Evolutionary conservation across 2,888 invertebrate species (phyloP).

Genomic region (Tillus elongatus): DNA sequence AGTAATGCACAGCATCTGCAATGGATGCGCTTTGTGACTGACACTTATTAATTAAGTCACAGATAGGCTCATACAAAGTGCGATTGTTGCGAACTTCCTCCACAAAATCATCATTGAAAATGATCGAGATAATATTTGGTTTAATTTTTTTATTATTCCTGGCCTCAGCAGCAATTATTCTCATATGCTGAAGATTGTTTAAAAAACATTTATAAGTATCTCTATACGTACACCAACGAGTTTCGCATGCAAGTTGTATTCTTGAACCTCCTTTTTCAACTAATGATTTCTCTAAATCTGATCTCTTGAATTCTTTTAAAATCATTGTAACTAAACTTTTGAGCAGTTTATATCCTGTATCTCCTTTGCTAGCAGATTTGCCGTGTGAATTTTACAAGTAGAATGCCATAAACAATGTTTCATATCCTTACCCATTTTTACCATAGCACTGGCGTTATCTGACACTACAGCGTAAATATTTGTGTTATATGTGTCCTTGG

Average conservation of each 20-base stretch:
- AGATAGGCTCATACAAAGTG: background rate
- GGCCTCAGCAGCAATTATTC: slow-evolving; percentile 1
- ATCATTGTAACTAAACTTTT: background rate
- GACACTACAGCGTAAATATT: background rate
- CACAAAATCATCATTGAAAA: slow-evolving; percentile 3
- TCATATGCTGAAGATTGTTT: slow-evolving; percentile 3
- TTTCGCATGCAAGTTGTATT: slow-evolving; percentile 1
- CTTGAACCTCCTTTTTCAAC: slow-evolving; percentile 1
- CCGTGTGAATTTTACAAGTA: slow-evolving; percentile 1
- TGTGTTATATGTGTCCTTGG: slow-evolving; percentile 1
- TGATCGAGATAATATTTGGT: background rate
- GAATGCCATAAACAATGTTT: slow-evolving; percentile 2
- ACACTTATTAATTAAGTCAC: too few species aligned
- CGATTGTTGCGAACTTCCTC: background rate
- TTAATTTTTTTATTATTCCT: background rate
- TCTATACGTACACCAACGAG: slow-evolving; percentile 4
- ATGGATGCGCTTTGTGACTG: too few species aligned
- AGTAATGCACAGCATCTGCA: too few species aligned
- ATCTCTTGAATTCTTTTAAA: slow-evolving; percentile 1
- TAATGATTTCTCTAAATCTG: slow-evolving; percentile 2
- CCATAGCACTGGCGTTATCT: background rate
- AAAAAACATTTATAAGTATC: slow-evolving; percentile 1
- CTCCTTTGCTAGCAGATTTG: background rate
- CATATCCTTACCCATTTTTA: background rate
- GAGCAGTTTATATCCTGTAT: background rate